These are phyloP conservation scores for Genyomyrus donnyi DNA, from an alignment of 2,113 vertebrate species.

Conservation along the genomic window DNA sequence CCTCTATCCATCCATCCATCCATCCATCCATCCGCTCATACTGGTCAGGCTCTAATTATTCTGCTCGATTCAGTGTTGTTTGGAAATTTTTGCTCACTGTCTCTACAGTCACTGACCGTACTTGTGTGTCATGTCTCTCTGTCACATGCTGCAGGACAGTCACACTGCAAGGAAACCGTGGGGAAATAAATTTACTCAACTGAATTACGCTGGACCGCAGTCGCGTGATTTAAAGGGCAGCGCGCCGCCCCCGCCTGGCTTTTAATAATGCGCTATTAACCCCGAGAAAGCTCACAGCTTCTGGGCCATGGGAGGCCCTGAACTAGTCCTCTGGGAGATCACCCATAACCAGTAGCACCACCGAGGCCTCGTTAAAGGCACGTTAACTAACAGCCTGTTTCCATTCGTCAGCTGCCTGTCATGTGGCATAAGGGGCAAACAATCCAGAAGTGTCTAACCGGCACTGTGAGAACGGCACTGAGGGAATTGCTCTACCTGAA, in stretches of 20 bases:
- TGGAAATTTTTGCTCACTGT: background rate
- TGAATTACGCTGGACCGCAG: background rate
- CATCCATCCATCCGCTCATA: background rate
- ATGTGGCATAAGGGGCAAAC: background rate
- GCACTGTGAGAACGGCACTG: background rate
- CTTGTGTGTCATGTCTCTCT: background rate
- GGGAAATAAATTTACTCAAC: background rate
- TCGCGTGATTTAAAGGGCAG: background rate
- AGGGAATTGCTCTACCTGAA: background rate
- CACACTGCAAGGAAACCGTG: background rate
- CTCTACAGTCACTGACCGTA: background rate
- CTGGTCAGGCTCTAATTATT: background rate
- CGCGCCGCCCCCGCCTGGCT: background rate
- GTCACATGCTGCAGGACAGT: background rate
- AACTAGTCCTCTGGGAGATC: background rate
- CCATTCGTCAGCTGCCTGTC: background rate
- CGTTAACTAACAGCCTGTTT: background rate
- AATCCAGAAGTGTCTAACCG: background rate
- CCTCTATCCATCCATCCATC: background rate
- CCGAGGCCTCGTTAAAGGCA: background rate
- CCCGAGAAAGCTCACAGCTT: background rate
- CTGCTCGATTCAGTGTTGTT: background rate
- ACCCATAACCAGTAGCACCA: background rate
- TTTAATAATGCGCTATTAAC: background rate
- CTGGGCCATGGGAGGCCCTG: background rate